phyloP scores from a whole-genome alignment of 2,888 invertebrate genomes.

The Ennomos fuscantarius region DNA sequence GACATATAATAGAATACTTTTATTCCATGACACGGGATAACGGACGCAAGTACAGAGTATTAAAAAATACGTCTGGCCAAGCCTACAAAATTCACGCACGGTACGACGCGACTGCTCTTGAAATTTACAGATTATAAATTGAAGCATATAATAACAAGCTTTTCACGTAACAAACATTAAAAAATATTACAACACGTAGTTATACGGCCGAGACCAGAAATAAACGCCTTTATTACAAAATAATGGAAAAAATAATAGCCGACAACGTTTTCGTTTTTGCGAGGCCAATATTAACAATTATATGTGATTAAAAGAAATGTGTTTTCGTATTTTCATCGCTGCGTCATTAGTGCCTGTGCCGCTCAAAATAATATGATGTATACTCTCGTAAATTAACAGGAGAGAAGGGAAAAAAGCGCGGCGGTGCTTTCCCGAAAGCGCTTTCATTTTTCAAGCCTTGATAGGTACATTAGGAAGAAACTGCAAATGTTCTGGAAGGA shows the following conservation, averaged over 20 bases:
- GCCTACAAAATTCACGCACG: too few species aligned
- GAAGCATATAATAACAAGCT: too few species aligned
- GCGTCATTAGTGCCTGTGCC: slow-evolving; percentile 39
- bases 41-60: too few species aligned
- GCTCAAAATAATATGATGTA: slow-evolving; percentile 51
- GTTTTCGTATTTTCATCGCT: slow-evolving; percentile 41
- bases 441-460: slow-evolving; percentile 64
- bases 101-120: too few species aligned
- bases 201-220: too few species aligned
- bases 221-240: slow-evolving; percentile 10
- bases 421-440: slow-evolving; percentile 49
- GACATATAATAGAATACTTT: too few species aligned
- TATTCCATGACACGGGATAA: too few species aligned
- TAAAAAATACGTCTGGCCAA: too few species aligned
- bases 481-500: slow-evolving; percentile 66
- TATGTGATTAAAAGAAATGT: slow-evolving; percentile 37
- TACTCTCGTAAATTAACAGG: slow-evolving; percentile 55
- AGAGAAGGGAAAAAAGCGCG: slow-evolving; percentile 46
- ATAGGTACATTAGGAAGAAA: slow-evolving; percentile 66
- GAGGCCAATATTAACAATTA: slow-evolving; percentile 27
- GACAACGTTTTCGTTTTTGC: slow-evolving; percentile 21
- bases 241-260: slow-evolving; percentile 27
- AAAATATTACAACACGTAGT: too few species aligned
- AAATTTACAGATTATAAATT: too few species aligned
- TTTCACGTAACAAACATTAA: too few species aligned